Evolutionary conservation across 1,140 invertebrate species (phyloP).

Genomic region (Caerostris extrusa): DNA sequence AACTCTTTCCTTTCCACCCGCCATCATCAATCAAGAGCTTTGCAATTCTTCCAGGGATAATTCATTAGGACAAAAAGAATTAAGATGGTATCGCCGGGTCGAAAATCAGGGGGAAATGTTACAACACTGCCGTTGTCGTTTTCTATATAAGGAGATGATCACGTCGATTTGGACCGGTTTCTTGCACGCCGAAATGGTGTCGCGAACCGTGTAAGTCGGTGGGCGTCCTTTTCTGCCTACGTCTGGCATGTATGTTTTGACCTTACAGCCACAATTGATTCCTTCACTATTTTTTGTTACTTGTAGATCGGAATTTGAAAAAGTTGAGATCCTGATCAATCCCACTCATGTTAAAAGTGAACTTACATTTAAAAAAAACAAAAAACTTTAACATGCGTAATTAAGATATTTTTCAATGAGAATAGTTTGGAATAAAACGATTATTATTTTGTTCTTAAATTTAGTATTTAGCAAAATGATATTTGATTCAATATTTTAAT

Average conservation of each 20-base stretch:
- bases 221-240: neutral
- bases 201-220: neutral
- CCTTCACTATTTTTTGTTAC: neutral
- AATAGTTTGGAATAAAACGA: no score
- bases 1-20: neutral
- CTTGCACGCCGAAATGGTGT: neutral
- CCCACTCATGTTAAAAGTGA: neutral
- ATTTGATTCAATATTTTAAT: no score
- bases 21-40: neutral
- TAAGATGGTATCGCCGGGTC: neutral
- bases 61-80: neutral
- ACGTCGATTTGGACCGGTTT: constrained; percentile 23
- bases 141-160: constrained; percentile 53
- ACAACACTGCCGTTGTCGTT: neutral
- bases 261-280: constrained; percentile 21
- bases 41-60: neutral
- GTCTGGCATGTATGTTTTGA: neutral
- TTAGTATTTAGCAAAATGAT: no score
- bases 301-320: neutral
- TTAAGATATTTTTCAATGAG: neutral
- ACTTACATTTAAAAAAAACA: neutral
- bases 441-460: no score
- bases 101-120: neutral
- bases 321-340: neutral
- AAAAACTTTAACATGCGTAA: neutral